Conservation (phyloP, 2,888 invertebrate species). For the Kryphioiulus occultus region DNA sequence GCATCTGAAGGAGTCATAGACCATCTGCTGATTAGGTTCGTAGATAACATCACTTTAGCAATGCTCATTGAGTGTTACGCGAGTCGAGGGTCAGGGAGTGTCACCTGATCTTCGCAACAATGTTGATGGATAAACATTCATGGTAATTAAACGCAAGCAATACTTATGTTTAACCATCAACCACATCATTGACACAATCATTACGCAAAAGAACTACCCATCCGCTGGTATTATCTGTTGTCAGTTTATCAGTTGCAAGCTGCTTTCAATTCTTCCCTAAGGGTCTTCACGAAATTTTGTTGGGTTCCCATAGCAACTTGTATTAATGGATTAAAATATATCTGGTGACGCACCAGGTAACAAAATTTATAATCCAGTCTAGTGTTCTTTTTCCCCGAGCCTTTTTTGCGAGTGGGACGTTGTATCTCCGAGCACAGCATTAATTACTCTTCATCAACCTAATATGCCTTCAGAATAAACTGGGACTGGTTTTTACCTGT, state of each 20-base stretch:
- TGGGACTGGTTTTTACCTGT: constrained; percentile 70
- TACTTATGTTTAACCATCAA: background rate
- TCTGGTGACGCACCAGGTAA: background rate
- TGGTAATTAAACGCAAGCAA: background rate
- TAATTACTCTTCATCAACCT: background rate
- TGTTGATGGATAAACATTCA: background rate
- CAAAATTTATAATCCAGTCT: background rate
- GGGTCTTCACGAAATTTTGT: background rate
- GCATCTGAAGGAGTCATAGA: background rate
- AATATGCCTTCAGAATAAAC: background rate
- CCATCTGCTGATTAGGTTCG: background rate
- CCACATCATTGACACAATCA: background rate
- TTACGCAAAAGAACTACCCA: background rate
- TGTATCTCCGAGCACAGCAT: background rate
- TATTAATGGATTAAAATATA: background rate
- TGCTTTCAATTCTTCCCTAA: background rate
- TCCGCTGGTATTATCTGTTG: constrained; percentile 8
- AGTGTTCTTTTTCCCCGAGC: background rate
- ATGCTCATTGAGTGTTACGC: background rate
- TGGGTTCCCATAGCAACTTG: background rate
- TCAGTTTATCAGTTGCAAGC: background rate
- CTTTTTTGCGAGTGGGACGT: background rate
- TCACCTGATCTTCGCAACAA: background rate
- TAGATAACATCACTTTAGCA: background rate
- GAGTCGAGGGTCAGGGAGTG: background rate